Conservation (phyloP, 2,113 vertebrate species). For the Phylloscopus trochiloides region DNA sequence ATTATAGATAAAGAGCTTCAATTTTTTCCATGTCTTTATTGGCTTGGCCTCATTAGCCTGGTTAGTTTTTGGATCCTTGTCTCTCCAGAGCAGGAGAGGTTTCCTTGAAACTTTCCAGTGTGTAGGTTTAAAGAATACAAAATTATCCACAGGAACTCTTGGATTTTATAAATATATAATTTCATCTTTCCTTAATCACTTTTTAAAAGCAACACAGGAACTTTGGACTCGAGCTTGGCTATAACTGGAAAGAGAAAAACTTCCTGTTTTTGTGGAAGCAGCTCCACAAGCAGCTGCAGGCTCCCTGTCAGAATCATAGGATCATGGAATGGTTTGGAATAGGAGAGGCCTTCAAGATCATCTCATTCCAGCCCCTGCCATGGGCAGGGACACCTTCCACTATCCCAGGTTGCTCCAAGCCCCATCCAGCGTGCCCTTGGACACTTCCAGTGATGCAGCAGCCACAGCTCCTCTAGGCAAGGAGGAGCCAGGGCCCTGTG, state of each 20-base stretch:
- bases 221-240: background rate
- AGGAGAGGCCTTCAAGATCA: background rate
- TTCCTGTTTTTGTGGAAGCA: background rate
- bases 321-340: background rate
- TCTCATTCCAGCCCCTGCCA: background rate
- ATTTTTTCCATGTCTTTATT: background rate
- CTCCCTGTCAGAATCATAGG: background rate
- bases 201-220: background rate
- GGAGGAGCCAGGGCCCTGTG: no score
- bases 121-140: background rate
- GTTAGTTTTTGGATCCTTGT: background rate
- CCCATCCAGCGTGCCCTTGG: rapidly evolving
- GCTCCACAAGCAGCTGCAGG: background rate
- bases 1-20: background rate
- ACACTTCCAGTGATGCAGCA: background rate
- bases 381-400: background rate
- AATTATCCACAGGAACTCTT: background rate
- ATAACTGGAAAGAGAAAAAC: background rate
- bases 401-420: background rate
- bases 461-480: background rate
- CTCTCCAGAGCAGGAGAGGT: background rate
- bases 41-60: background rate
- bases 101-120: background rate
- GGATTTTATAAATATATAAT: background rate
- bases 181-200: background rate